Evolutionary conservation across 1,140 invertebrate genomes (phyloP), one percentile per base, ranked within the genome.

Genomic region (Drosophila pseudoananassae): DNA sequence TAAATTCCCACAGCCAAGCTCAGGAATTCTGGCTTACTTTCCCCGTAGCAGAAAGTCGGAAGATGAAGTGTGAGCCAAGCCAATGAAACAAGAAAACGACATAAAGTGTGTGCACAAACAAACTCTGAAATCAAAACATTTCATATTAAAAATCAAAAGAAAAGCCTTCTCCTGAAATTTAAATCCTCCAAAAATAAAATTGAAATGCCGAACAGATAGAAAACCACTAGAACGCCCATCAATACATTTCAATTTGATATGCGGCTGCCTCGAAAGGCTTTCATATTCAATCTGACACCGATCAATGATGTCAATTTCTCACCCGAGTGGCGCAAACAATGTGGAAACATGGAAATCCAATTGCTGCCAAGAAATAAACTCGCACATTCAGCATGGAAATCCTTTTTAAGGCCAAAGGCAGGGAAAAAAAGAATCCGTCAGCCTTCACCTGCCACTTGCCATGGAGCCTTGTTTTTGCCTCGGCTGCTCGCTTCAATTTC

Each of bases 301-400:
- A 85, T 64, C 60, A 76, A 82, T 66, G 65, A 72, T 88, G 76
- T 78, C 78, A 82, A 82, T 72, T 73, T 79, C 49, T 69, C 63
- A 66, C 43, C 77, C 68, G 63, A 66, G 46, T 66, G 63, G 58
- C 59, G 63, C 47, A 68, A 55, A 69, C 65, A 69, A 69, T 66
- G 65, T 46, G 50, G 50, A 55, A 68, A 69, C 65, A 55, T 69
- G 65, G 63, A 69, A 69, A 68, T 69, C 63, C 61, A 69, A 68
- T 68, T 69, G 50, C 63, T 55, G 63, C 64, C 63, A 69, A 68
- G 65, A 53, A 66, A 68, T 50, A 69, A 69, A 66, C 60, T 69
- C 60, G 61, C 29, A 69, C 61, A 69, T 47, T 78, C 47, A 70
- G 79, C 70, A 68, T 55, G 53, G 50, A 76, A 85, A 85, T 63